Conservation (phyloP, 1,140 invertebrate genomes). For the Drosophila kanapiae region DNA sequence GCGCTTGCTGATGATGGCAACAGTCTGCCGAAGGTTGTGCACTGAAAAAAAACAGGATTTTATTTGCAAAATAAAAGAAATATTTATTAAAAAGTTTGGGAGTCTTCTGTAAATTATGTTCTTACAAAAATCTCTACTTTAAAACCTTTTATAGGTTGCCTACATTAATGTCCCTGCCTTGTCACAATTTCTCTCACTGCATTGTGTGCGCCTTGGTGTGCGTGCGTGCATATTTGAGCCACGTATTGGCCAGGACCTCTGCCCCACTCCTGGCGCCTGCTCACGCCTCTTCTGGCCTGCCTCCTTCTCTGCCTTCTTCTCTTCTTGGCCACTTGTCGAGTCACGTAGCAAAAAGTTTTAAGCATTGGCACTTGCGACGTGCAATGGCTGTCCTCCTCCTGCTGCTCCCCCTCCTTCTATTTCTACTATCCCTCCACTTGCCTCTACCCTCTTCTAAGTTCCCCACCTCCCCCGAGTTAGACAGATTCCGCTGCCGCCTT, state of each 20-base stretch:
- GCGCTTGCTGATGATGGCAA: constrained; percentile 36
- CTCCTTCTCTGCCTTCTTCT: constrained; percentile 2
- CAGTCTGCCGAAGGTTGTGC: constrained; percentile 35
- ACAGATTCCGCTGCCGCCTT: constrained; percentile 8
- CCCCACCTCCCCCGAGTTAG: not conserved
- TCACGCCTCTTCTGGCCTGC: constrained; percentile 13
- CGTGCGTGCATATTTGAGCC: constrained; percentile 77
- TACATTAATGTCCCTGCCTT: not conserved
- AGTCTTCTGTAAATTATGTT: not conserved
- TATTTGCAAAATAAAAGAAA: not conserved
- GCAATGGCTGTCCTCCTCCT: constrained; percentile 56
- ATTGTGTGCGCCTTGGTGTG: constrained; percentile 36
- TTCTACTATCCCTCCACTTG: not conserved
- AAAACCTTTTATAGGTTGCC: accelerated
- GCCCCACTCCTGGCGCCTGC: not conserved
- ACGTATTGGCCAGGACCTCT: constrained; percentile 69
- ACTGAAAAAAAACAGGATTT: not conserved
- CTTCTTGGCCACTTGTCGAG: constrained; percentile 67
- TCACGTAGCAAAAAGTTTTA: constrained; percentile 83
- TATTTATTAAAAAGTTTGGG: not conserved
- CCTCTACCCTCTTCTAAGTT: not conserved
- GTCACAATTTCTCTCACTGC: constrained; percentile 1
- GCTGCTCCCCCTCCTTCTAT: not conserved
- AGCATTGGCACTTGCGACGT: constrained; percentile 81
- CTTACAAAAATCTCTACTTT: not conserved